These are phyloP conservation scores for Aramus guarauna DNA, from an alignment of 2,113 vertebrate species.

Conservation along the genomic window DNA sequence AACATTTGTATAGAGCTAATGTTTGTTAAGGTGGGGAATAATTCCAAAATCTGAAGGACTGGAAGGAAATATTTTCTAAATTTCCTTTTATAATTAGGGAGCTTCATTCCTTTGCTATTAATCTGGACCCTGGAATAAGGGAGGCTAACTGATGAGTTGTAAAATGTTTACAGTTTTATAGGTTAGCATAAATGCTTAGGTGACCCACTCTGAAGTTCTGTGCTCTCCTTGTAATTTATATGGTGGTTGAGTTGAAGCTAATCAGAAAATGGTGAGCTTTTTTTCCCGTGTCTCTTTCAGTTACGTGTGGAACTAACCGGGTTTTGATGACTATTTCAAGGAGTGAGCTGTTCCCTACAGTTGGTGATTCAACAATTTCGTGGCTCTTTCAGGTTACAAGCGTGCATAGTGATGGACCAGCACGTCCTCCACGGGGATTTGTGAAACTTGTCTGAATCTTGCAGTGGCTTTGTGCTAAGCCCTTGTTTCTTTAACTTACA, in stretches of 20 bases:
- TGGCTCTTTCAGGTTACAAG: neutral
- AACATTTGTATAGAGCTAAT: neutral
- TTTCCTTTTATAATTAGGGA: neutral
- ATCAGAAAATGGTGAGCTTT: neutral
- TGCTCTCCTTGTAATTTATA: neutral
- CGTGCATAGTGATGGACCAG: neutral
- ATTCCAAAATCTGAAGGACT: neutral
- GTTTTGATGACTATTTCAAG: neutral
- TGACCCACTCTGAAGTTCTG: neutral
- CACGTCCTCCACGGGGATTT: rapidly evolving
- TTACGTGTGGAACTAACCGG: neutral
- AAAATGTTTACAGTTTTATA: neutral
- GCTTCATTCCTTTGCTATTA: neutral
- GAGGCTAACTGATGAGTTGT: neutral
- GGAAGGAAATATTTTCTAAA: neutral
- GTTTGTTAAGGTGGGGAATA: neutral
- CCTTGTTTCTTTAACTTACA: neutral
- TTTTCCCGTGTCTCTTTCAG: neutral
- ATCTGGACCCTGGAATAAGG: neutral
- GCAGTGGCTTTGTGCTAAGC: neutral
- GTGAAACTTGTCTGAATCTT: neutral
- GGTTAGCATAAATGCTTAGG: neutral
- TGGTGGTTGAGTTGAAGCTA: neutral
- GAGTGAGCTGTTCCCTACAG: neutral
- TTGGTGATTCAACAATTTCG: neutral